Evolutionary conservation across 2,113 vertebrate species (phyloP).

Genomic region (Bufo bufo): DNA sequence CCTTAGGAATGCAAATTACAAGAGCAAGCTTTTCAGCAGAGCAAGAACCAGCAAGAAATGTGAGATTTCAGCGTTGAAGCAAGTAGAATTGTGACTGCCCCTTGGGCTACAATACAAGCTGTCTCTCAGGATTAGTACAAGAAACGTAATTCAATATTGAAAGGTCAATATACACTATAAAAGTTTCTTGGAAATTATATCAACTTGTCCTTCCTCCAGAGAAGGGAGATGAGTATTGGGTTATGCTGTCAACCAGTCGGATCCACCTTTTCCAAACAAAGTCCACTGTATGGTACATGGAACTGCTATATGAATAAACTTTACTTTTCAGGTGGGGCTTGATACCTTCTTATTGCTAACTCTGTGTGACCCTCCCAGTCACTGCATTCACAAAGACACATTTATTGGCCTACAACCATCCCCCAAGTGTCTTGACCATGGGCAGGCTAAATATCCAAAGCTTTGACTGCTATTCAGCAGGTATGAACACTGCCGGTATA

Average conservation of each 20-base stretch:
- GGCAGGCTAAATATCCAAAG: not conserved
- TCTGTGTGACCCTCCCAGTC: not conserved
- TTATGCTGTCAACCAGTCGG: not conserved
- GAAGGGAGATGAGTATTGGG: not conserved
- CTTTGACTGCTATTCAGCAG: conserved; percentile 6
- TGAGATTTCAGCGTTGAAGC: not conserved
- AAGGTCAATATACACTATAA: too few species aligned
- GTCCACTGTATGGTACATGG: not conserved
- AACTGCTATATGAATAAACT: conserved; percentile 20
- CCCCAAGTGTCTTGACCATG: conserved; percentile 11
- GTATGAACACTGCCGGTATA: conserved; percentile 45
- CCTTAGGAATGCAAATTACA: not conserved
- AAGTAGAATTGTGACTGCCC: too few species aligned
- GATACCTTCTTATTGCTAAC: not conserved
- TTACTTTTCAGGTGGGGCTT: not conserved
- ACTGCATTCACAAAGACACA: conserved; percentile 35
- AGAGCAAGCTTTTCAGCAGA: not conserved
- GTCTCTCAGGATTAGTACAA: too few species aligned
- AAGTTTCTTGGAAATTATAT: not conserved
- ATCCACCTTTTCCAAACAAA: not conserved
- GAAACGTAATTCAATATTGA: too few species aligned
- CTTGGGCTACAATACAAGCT: too few species aligned
- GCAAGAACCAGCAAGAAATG: not conserved
- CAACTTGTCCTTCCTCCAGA: not conserved
- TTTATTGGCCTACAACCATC: conserved; percentile 23